Evolutionary conservation across 2,888 invertebrate genomes (phyloP).

Genomic region (Calameuta idolon): DNA sequence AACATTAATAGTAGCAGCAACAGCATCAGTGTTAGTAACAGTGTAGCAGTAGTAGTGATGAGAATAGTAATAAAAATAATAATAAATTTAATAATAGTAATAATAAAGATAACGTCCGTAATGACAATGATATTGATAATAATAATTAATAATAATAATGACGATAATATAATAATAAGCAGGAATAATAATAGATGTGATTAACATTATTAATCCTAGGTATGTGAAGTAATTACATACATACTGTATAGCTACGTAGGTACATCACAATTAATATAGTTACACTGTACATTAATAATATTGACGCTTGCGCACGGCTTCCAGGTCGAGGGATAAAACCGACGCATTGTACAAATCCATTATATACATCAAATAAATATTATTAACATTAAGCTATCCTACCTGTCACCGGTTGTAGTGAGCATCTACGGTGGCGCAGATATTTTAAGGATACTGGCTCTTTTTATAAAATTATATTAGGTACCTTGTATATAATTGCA

Average conservation of each 20-base stretch:
- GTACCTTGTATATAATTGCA: constrained; percentile 66
- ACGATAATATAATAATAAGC: constrained; percentile 32
- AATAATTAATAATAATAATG: constrained; percentile 36
- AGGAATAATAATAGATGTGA: constrained; percentile 17
- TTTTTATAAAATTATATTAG: constrained; percentile 66
- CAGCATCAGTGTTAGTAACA: not conserved
- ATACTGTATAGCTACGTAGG: constrained; percentile 57
- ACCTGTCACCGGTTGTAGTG: constrained; percentile 44
- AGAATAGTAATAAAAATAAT: constrained; percentile 7
- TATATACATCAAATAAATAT: constrained; percentile 67
- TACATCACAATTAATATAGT: constrained; percentile 66
- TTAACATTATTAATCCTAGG: constrained; percentile 19
- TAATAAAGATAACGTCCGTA: constrained; percentile 22
- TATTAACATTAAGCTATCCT: constrained; percentile 65
- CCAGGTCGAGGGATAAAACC: constrained; percentile 34
- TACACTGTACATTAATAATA: constrained; percentile 66
- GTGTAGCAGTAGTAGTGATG: not conserved
- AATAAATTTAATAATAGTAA: constrained; percentile 25
- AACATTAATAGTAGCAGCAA: constrained; percentile 4
- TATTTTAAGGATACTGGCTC: constrained; percentile 65
- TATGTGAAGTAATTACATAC: constrained; percentile 33
- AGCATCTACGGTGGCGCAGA: constrained; percentile 45
- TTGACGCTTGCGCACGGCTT: constrained; percentile 47
- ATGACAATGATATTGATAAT: constrained; percentile 35
- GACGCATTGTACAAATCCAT: constrained; percentile 61